These are phyloP conservation scores for Drosophila parvula DNA, from an alignment of 1,140 invertebrate genomes.

Conservation along the genomic window DNA sequence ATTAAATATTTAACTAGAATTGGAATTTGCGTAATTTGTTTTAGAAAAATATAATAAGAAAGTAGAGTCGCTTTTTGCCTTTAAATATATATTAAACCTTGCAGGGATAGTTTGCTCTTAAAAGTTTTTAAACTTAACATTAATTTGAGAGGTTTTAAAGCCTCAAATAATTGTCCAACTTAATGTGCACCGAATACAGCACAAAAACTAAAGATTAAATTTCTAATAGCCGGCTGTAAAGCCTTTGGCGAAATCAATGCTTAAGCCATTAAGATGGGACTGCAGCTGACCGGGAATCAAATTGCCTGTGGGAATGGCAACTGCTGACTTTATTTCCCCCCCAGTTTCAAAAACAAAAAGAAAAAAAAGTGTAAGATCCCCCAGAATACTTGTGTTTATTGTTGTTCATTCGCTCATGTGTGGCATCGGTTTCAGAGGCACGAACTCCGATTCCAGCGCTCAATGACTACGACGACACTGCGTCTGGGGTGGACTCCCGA, in stretches of 20 bases:
- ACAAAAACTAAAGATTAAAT: background rate
- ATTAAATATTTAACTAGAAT: background rate
- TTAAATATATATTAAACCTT: background rate
- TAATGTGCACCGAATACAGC: background rate
- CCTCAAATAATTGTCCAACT: background rate
- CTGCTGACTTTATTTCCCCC: constrained; percentile 18
- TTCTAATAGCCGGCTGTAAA: background rate
- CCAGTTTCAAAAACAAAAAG: background rate
- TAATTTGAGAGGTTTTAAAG: background rate
- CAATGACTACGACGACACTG: constrained; percentile 54
- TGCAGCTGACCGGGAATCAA: constrained; percentile 29
- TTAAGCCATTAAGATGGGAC: constrained; percentile 14
- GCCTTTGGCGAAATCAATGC: background rate
- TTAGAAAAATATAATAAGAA: no score
- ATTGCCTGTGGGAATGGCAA: constrained; percentile 32
- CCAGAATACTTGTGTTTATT: constrained; percentile 41
- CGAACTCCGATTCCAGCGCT: constrained; percentile 43
- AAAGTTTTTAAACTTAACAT: background rate
- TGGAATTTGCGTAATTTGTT: background rate
- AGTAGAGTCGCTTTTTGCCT: background rate
- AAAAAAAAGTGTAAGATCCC: constrained; percentile 15
- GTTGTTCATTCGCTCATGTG: constrained; percentile 39
- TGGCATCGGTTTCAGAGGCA: constrained; percentile 77
- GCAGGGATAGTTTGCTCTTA: background rate
- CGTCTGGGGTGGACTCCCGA: constrained; percentile 64